Evolutionary conservation across 35 echinoderm and acorn worm species (phyloP).

Genomic region (Patiria miniata): DNA sequence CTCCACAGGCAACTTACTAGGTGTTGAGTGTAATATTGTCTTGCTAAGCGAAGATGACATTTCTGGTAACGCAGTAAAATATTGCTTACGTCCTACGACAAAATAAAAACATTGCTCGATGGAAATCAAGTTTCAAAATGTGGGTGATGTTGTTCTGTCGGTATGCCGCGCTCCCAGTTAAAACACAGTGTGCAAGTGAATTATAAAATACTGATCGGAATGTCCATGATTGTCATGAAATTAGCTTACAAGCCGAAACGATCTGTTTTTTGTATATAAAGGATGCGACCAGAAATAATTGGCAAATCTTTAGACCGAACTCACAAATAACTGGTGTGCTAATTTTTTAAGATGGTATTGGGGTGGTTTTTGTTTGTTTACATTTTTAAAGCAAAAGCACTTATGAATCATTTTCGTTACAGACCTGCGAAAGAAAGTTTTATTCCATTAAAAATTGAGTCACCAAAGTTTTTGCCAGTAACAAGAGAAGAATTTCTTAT

Average conservation of each 20-base stretch:
- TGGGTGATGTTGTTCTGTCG: not conserved
- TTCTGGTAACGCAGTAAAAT: too few relatives aligned
- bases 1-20: too few relatives aligned
- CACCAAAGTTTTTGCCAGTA: not conserved
- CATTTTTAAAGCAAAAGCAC: not conserved
- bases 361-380: not conserved
- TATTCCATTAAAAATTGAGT: not conserved
- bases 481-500: not conserved
- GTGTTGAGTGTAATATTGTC: too few relatives aligned
- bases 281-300: not conserved
- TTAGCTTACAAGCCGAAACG: not conserved
- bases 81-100: too few relatives aligned
- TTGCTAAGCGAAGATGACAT: too few relatives aligned
- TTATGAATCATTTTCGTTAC: not conserved
- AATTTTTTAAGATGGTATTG: not conserved
- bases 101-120: not conserved
- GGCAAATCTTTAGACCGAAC: not conserved
- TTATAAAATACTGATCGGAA: not conserved
- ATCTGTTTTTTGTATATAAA: conserved; percentile 3
- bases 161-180: not conserved
- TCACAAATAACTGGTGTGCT: not conserved
- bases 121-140: not conserved
- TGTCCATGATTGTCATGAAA: not conserved
- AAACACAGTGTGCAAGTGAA: not conserved
- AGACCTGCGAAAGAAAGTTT: not conserved